Conservation (phyloP, 1,140 invertebrate genomes). For the Cotesia vestalis region DNA sequence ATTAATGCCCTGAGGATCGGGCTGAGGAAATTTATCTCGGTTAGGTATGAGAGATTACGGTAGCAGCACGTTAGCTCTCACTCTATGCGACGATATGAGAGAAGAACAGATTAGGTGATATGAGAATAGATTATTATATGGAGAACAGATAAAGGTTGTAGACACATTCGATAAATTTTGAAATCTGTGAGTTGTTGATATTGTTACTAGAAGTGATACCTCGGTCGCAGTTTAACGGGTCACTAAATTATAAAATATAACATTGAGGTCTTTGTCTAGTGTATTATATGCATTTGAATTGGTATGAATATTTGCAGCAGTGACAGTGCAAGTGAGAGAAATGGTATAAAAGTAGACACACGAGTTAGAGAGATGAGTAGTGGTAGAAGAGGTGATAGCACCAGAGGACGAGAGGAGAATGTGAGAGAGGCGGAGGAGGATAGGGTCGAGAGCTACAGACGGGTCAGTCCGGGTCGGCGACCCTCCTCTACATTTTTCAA, state of each 20-base stretch:
- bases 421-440: conserved; percentile 26
- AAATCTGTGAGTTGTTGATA: conserved; percentile 4
- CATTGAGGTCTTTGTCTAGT: too few relatives aligned
- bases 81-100: conserved; percentile 1
- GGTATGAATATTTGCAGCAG: not conserved
- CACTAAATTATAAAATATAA: too few relatives aligned
- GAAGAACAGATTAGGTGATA: conserved; percentile 10
- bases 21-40: conserved; percentile 32
- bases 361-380: conserved; percentile 9
- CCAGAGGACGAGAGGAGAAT: conserved; percentile 16
- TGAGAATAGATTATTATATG: conserved; percentile 17
- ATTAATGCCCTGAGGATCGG: conserved; percentile 28
- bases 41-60: conserved; percentile 33
- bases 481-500: conserved; percentile 33
- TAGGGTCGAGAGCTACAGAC: conserved; percentile 24
- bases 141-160: conserved; percentile 3
- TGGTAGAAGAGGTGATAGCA: conserved; percentile 14
- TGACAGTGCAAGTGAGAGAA: conserved; percentile 4
- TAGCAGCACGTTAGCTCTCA: conserved; percentile 5
- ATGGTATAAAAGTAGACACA: conserved; percentile 11
- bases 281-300: not conserved
- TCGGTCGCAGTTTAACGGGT: conserved; percentile 19
- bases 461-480: conserved; percentile 32
- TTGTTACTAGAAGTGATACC: conserved; percentile 18
- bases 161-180: not conserved